These are phyloP conservation scores for Drosophila paracracens DNA, from an alignment of 2,888 invertebrate genomes.

Conservation along the genomic window DNA sequence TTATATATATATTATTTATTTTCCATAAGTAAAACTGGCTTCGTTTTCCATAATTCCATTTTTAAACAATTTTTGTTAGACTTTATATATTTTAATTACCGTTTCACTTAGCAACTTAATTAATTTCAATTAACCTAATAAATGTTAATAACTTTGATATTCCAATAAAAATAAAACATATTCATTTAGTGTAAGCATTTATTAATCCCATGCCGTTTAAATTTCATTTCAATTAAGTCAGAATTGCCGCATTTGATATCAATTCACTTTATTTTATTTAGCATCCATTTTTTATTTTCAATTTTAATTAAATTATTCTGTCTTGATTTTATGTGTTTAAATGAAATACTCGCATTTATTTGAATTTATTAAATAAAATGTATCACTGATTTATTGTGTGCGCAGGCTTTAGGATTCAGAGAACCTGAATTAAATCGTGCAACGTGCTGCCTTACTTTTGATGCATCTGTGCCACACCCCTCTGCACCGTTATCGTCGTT, in stretches of 20 bases:
- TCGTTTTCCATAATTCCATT: not conserved
- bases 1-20: not conserved
- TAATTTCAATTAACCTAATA: slow-evolving; percentile 59
- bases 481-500: slow-evolving; percentile 24
- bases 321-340: slow-evolving; percentile 71
- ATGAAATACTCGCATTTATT: slow-evolving; percentile 55
- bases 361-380: slow-evolving; percentile 53
- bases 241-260: slow-evolving; percentile 57
- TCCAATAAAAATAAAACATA: slow-evolving; percentile 29
- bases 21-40: not conserved
- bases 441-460: slow-evolving; percentile 35
- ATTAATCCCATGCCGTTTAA: slow-evolving; percentile 44
- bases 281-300: slow-evolving; percentile 21
- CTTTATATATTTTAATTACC: slow-evolving; percentile 17
- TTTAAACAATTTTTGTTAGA: slow-evolving; percentile 7
- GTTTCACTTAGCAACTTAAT: slow-evolving; percentile 33
- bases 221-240: slow-evolving; percentile 50
- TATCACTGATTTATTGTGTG: slow-evolving; percentile 23
- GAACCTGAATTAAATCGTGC: slow-evolving; percentile 12
- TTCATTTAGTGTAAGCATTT: slow-evolving; percentile 45
- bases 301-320: slow-evolving; percentile 67
- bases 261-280: slow-evolving; percentile 8
- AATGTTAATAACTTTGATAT: slow-evolving; percentile 47
- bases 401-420: slow-evolving; percentile 13
- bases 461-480: slow-evolving; percentile 43